A percentile compares a stretch with the other conserved stretches of the same genome.
Conservation (phyloP, 2,888 invertebrate genomes). For the Lycaena phlaeas region DNA sequence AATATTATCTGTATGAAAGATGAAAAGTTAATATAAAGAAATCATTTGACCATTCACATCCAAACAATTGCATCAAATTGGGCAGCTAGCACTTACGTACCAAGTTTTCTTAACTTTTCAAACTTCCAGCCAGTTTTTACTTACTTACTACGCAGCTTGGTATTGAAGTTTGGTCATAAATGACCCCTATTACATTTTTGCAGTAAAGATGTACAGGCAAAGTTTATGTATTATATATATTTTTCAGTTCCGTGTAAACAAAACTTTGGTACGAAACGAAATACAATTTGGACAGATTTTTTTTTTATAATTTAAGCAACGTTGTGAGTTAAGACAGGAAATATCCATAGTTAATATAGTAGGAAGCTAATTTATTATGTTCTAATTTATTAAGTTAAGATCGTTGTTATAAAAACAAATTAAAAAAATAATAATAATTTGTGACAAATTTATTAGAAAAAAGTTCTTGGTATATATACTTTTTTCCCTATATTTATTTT, state of each 20-base stretch:
- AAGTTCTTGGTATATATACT: no score
- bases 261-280: no score
- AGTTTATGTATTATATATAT: background rate
- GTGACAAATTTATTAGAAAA: no score
- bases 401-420: background rate
- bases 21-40: no score
- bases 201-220: background rate
- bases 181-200: background rate
- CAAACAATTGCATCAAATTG: background rate
- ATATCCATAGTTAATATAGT: background rate
- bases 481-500: no score
- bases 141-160: background rate
- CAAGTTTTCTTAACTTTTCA: background rate
- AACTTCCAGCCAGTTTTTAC: background rate
- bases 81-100: background rate
- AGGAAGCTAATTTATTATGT: conserved; percentile 7
- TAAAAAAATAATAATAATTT: no score
- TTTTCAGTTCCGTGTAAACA: no score
- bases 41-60: background rate
- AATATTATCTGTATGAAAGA: no score
- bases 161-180: background rate
- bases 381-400: no score
- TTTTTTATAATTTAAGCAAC: no score
- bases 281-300: no score
- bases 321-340: no score